Percentiles rank a stretch among this genome's conserved stretches.
Conservation (phyloP, 2,888 invertebrate species). For the Acronicta alni region DNA sequence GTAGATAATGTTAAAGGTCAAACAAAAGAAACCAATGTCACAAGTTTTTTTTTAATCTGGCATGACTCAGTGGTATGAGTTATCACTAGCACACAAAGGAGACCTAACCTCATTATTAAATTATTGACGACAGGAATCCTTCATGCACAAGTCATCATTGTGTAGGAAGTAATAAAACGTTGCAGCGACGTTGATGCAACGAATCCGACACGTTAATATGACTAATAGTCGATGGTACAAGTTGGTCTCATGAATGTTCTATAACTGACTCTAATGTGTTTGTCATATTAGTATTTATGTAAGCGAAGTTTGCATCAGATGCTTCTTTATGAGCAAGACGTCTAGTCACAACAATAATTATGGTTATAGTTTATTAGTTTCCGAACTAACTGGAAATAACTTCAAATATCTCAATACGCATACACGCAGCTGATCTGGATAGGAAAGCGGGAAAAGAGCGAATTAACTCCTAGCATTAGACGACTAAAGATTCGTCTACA, state of each 20-base stretch:
- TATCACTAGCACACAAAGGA: conserved; percentile 19
- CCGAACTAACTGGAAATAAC: neutral
- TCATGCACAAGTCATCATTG: conserved; percentile 21
- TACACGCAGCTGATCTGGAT: too few relatives aligned
- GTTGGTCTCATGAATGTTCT: conserved; percentile 12
- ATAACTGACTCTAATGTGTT: conserved; percentile 3
- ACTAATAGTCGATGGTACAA: conserved; percentile 31
- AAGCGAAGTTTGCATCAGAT: conserved; percentile 1
- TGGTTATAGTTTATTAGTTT: neutral
- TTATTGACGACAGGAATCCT: conserved; percentile 33
- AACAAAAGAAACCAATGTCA: conserved; percentile 20
- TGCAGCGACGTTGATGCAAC: conserved; percentile 30
- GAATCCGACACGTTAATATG: conserved; percentile 27
- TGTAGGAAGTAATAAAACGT: conserved; percentile 31
- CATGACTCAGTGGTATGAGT: conserved; percentile 24
- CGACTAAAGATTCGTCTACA: neutral
- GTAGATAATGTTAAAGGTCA: conserved; percentile 23
- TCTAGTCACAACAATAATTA: neutral
- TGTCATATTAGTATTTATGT: conserved; percentile 4
- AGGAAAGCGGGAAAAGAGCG: neutral
- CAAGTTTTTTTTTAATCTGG: conserved; percentile 12
- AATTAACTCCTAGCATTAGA: neutral
- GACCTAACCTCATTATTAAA: conserved; percentile 25
- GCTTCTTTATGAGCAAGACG: neutral
- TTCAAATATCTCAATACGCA: too few relatives aligned